Conservation (phyloP, 2,113 vertebrate species). For the Aix galericulata region DNA sequence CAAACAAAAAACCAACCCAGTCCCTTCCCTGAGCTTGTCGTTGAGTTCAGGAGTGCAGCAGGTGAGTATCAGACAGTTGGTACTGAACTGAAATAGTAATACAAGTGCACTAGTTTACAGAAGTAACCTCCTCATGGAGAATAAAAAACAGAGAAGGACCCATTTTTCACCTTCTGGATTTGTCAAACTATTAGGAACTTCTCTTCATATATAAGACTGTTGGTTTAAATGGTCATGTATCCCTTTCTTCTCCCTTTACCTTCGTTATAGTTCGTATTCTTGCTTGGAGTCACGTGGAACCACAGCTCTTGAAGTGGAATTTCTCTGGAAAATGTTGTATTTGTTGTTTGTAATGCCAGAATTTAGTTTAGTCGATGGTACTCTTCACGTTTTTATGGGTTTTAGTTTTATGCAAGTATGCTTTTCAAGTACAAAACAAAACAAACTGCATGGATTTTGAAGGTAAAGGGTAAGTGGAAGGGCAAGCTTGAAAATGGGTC, state of each 20-base stretch:
- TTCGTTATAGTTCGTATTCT: not conserved
- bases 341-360: not conserved
- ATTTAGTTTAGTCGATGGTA: not conserved
- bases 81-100: not conserved
- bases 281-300: not conserved
- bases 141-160: not conserved
- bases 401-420: not conserved
- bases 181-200: not conserved
- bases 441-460: not conserved
- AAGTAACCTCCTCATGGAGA: not conserved
- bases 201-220: rapidly evolving
- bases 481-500: not conserved
- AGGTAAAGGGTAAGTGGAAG: not conserved
- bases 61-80: not conserved
- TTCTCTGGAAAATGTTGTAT: not conserved
- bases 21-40: not conserved
- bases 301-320: not conserved
- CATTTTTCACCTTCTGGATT: not conserved
- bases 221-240: not conserved
- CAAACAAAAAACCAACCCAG: no score
- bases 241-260: not conserved
- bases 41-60: not conserved
- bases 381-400: not conserved
- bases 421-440: not conserved
- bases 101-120: not conserved